phyloP scores from a whole-genome alignment of 1,140 invertebrate genomes.

The Trichogramma pretiosum region DNA sequence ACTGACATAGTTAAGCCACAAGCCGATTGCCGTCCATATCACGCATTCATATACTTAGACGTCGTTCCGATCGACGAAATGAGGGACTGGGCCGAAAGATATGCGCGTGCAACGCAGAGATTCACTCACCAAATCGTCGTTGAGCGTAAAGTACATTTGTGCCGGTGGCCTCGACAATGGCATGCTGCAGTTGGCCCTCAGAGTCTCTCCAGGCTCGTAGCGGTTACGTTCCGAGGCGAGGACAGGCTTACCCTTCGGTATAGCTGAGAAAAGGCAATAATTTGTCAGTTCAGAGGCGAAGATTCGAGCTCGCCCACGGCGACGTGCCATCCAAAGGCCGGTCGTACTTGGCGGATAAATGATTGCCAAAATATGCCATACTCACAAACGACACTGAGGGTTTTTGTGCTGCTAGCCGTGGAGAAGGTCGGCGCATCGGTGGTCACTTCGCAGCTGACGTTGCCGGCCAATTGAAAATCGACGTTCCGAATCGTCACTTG shows the following conservation, averaged over 20 bases:
- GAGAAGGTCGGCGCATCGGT: conserved; percentile 68
- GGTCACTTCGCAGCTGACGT: conserved; percentile 79
- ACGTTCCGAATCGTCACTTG: conserved; percentile 65
- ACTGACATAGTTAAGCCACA: no score
- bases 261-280: conserved; percentile 28
- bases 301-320: no score
- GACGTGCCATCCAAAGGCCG: no score
- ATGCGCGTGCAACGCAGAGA: background rate
- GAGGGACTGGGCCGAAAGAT: background rate
- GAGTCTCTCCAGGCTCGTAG: no score
- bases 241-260: conserved; percentile 34
- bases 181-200: conserved; percentile 70
- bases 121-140: conserved; percentile 62
- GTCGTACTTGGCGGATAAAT: background rate
- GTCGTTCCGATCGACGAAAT: background rate
- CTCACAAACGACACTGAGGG: conserved; percentile 69
- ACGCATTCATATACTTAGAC: no score
- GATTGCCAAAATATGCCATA: conserved; percentile 21
- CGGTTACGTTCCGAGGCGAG: conserved; percentile 52
- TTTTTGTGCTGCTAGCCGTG: conserved; percentile 54
- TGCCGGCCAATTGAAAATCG: conserved; percentile 65
- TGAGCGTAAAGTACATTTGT: conserved; percentile 61
- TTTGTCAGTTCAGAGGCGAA: no score
- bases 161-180: conserved; percentile 59
- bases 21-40: no score